Base-by-base conservation (phyloP, 2,888 invertebrate species). In the Caenorhabditis zanzibari region DNA sequence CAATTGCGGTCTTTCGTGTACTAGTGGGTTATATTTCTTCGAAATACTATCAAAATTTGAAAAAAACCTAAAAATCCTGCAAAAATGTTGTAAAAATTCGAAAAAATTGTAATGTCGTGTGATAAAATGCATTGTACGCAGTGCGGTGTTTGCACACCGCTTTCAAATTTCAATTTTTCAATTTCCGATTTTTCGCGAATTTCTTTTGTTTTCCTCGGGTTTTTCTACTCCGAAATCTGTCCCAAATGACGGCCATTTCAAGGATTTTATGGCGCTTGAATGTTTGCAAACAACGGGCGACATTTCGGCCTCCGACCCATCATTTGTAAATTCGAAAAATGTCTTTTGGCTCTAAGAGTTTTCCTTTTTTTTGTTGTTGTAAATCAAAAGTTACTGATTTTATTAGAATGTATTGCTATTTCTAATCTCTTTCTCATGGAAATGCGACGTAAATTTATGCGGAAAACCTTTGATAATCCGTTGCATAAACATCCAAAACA, bases 171-270 rank as follows among this genome's bases (percentile, higher is more conserved):
- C 26, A n/a, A n/a, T 32, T 54, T 54, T 52, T 58, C 16, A 35
- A 16, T 28, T 26, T 28, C 6, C 16, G 14, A 12, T 22, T 22
- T n/a, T 19, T 52, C 10, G 26, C 26, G 32, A 38, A 35, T 26
- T 26, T 56, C 24, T 35, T 38, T 54, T 28, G 32, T 58, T 35
- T 35, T 22, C 47, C 54, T 44, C 22, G 16, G 10, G 10, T 38
- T 44, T 66, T 58, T 44, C 47, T n/a, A 44, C n/a, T 44, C 1
- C 59, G 49, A 69, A 76, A 76, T 68, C 76, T 76, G 76, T 76
- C 76, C 76, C 76, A 76, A 76, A 76, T 68, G 68, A 68, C 68
- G 52, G 66, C 75, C 54, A 75, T 75, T 75, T 54, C 64, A 24
- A 75, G 24, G 76, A 68, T 76, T 76, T 76, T 76, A 76, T 76